Base-by-base conservation (phyloP, 2,113 vertebrate genomes). In the Datnioides undecimradiatus region DNA sequence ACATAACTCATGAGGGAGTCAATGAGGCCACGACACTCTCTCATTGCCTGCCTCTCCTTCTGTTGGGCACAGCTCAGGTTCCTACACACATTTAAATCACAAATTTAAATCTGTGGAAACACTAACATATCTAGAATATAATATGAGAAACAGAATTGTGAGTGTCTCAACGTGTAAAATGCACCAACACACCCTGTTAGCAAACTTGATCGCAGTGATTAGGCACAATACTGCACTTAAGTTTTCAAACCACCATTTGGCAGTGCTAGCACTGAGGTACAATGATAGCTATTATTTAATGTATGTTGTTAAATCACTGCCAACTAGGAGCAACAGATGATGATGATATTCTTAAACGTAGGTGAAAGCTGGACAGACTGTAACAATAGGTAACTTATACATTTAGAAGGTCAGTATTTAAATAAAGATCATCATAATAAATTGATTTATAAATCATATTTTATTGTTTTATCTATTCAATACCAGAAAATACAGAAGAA, bases 1-100 rank as follows among this genome's bases (percentile, higher is more conserved):
- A 96, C 34, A 0, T 97, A 97, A 17, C 81, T 91, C 93, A 98
- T 89, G 51, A 99, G 94, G 0, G 97, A 95, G 52, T 98, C 95
- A 0, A 99, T 95, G 73, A 99, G 94, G 23, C 94, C 91, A 0
- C 83, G 63, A 76, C 96, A 96, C 29, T 89, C 90, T 71, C 97
- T 94, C 97, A 99, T 99, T 8, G 93, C 90, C 66, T 93, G 87
- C 57, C 98, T 95, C 11, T 96, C 95, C 0, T 73, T 82, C 36
- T 25, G 0, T 1, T 90, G 73, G 0, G 95, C 93, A 3, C 94
- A 96, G 91, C 98, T 99, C 89, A 99, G 82, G 91, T 99, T 99
- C 89, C 98, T 99, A 29, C 23, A 85, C 36, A 77, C 29, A 55
- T 19, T 65, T 54, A 2, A 67, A 19, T n/a, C 40, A 74, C 21